Conservation (phyloP, 2,797 vertebrate genomes). For the Chiropotes sagulatus region DNA sequence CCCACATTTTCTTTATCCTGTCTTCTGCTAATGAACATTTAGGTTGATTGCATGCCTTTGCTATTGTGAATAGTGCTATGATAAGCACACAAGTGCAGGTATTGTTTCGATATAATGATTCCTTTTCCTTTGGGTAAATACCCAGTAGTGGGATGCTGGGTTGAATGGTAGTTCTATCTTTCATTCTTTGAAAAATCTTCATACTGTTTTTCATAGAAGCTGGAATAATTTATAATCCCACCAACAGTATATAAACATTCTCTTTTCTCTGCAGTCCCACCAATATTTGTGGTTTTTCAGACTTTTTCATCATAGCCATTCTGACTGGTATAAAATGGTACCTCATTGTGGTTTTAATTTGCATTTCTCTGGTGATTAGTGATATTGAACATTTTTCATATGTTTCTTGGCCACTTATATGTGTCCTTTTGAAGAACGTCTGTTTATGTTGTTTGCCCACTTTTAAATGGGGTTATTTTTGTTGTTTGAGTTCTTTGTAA, state of each 20-base stretch:
- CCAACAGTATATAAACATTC: background rate
- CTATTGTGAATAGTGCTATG: too few species aligned
- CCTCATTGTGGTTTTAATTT: background rate
- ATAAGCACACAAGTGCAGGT: background rate
- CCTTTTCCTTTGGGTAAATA: background rate
- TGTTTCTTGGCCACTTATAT: rapidly evolving
- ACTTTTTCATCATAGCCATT: background rate
- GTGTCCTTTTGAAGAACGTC: background rate
- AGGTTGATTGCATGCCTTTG: too few species aligned
- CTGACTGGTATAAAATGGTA: background rate
- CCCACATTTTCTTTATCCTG: too few species aligned
- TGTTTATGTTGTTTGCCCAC: background rate
- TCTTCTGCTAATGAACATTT: too few species aligned
- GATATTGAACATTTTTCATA: background rate
- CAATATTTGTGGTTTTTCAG: background rate
- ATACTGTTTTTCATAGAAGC: background rate
- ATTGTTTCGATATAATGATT: background rate
- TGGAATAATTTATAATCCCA: background rate
- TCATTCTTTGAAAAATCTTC: background rate
- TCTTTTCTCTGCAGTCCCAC: background rate
- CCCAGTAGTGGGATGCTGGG: background rate
- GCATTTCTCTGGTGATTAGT: background rate
- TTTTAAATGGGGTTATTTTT: background rate
- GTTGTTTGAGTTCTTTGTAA: background rate
- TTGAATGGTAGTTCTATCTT: background rate